These are phyloP conservation scores for Dermolepida albohirtum DNA, from an alignment of 2,888 invertebrate genomes.

Conservation along the genomic window DNA sequence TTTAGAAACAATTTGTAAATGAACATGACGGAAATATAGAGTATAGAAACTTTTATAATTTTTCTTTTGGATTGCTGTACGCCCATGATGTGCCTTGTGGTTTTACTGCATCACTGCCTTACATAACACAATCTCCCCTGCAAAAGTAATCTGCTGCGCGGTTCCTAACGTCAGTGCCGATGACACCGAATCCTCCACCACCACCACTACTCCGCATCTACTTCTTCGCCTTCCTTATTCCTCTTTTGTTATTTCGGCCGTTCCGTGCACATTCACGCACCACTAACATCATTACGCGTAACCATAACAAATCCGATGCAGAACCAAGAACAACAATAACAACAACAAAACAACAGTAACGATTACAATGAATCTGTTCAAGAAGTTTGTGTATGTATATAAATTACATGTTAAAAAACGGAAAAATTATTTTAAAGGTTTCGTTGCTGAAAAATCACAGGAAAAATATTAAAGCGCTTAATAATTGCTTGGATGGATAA, in stretches of 20 bases:
- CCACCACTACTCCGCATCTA: not conserved
- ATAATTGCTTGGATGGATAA: too few species aligned
- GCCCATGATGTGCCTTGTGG: slow-evolving; percentile 3
- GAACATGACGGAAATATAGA: too few species aligned
- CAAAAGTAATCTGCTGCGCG: slow-evolving; percentile 3
- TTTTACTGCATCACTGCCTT: slow-evolving; percentile 9
- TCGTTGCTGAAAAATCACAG: too few species aligned
- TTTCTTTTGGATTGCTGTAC: too few species aligned
- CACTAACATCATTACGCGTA: slow-evolving; percentile 26
- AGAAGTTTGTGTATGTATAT: not conserved
- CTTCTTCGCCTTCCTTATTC: not conserved
- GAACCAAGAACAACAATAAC: slow-evolving; percentile 6
- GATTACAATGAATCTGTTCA: slow-evolving; percentile 2
- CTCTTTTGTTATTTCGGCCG: slow-evolving; percentile 6
- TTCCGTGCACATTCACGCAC: slow-evolving; percentile 22
- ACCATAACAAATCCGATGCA: slow-evolving; percentile 34
- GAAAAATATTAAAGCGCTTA: too few species aligned
- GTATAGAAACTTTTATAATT: too few species aligned
- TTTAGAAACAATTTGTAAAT: too few species aligned
- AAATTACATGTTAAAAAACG: not conserved
- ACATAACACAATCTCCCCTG: slow-evolving; percentile 16
- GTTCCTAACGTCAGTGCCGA: not conserved
- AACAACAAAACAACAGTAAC: not conserved
- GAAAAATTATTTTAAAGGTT: not conserved
- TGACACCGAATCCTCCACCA: slow-evolving; percentile 6